Evolutionary conservation across 2,888 invertebrate species (phyloP).

Genomic region (Smittia sp.): DNA sequence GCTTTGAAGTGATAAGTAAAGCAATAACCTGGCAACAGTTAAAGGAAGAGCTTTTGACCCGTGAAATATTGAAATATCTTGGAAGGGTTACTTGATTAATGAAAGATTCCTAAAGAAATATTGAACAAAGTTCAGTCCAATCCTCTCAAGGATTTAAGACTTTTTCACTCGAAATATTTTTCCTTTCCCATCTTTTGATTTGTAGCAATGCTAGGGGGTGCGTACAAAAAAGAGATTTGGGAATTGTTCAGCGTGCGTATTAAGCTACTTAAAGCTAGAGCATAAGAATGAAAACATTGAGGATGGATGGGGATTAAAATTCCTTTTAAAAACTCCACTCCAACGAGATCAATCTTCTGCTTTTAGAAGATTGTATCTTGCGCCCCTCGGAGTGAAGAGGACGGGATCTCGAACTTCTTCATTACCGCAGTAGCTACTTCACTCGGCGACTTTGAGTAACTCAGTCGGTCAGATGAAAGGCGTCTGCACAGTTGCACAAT

Average conservation of each 20-base stretch:
- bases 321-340: background rate
- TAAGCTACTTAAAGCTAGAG: slow-evolving; percentile 25
- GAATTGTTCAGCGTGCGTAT: slow-evolving; percentile 8
- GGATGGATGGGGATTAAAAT: slow-evolving; percentile 8
- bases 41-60: background rate
- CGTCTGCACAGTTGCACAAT: background rate
- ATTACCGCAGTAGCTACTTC: background rate
- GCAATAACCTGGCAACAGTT: background rate
- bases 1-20: background rate
- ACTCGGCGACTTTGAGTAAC: background rate
- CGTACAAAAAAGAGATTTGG: background rate
- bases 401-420: background rate
- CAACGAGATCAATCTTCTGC: slow-evolving; percentile 10
- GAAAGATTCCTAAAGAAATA: background rate
- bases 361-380: background rate
- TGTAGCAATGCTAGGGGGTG: background rate
- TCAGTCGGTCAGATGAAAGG: background rate
- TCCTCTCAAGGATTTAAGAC: background rate
- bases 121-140: background rate
- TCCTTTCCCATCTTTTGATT: background rate
- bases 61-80: background rate
- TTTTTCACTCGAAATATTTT: slow-evolving; percentile 20
- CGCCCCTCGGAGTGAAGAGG: background rate
- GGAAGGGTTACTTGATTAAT: background rate
- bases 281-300: background rate